phyloP scores from a whole-genome alignment of 2,797 vertebrate genomes.

The Clamator glandarius region DNA sequence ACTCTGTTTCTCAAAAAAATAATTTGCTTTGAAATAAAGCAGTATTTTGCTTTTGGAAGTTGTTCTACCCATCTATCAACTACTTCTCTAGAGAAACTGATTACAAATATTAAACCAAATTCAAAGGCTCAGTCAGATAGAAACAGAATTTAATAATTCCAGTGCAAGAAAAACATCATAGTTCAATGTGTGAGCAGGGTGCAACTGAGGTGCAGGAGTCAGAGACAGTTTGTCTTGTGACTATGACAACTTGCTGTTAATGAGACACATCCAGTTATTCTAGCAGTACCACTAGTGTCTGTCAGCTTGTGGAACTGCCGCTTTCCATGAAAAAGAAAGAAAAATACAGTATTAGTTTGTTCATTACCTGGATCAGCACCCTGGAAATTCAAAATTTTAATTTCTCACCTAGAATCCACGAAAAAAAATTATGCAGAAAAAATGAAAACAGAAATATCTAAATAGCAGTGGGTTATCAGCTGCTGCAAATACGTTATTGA shows the following conservation, averaged over 20 bases:
- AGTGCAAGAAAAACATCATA: not conserved
- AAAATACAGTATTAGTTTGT: not conserved
- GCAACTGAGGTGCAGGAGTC: not conserved
- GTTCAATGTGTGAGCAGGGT: not conserved
- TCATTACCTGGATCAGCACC: not conserved
- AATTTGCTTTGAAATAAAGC: not conserved
- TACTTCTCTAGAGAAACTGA: not conserved
- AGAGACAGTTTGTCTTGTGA: not conserved
- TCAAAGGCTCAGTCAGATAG: not conserved
- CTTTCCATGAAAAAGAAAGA: not conserved
- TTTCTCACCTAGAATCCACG: not conserved
- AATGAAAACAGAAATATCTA: not conserved
- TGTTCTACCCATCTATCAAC: not conserved
- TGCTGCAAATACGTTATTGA: not conserved
- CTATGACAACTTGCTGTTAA: not conserved
- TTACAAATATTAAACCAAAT: not conserved
- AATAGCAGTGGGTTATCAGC: not conserved
- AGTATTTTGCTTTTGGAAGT: not conserved
- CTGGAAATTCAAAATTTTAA: not conserved
- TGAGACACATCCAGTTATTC: not conserved
- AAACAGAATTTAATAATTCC: not conserved
- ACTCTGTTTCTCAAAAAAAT: not conserved
- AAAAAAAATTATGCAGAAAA: not conserved
- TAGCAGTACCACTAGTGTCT: not conserved
- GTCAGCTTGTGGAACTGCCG: not conserved